Base-by-base conservation (phyloP, 1,140 invertebrate genomes). In the Sycobia sp. region DNA sequence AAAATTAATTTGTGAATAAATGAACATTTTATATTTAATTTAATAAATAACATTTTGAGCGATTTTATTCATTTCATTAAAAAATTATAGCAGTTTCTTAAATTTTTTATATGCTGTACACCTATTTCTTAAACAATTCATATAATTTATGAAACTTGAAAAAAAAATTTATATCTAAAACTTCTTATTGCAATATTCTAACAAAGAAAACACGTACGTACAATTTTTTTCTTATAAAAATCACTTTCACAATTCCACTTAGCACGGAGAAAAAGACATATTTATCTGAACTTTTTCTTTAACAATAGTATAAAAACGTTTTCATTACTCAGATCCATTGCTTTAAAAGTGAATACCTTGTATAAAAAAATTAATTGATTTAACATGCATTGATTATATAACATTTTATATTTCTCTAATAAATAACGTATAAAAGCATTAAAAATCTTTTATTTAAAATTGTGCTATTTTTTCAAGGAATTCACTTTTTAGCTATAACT, bases 181-280 rank as follows among this genome's bases (percentile, higher is more conserved):
- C n/a, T n/a, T n/a, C n/a, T n/a, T n/a, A n/a, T n/a, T n/a, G n/a
- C n/a, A n/a, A n/a, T n/a, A n/a, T n/a, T 46, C 22, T 46, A 54
- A 23, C 10, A 53, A 54, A 3, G 32, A 53, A 44, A 46, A 32
- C n/a, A 5, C 36, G 5, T 54, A 49, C 34, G 38, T 50, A 23
- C 3, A 32, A n/a, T n/a, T 38, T 18, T 49, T 55, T 50, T 46
- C 0, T 11, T 34, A 41, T 36, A 50, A 65, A 65, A 58, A 59
- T 65, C 18, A 38, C 16, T 58, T 65, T 59, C 36, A 46, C 38
- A 59, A 65, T 65, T 65, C 39, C 39, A 59, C 9, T 41, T 39
- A 56, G 57, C 25, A 34, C 32, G 32, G 20, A 36, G 36, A 44
- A 62, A 62, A 36, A 38, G 41, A 32, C 32, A 47, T 20, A 38